Base-by-base conservation (phyloP, 2,113 vertebrate genomes). In the Hippopotamus amphibius region DNA sequence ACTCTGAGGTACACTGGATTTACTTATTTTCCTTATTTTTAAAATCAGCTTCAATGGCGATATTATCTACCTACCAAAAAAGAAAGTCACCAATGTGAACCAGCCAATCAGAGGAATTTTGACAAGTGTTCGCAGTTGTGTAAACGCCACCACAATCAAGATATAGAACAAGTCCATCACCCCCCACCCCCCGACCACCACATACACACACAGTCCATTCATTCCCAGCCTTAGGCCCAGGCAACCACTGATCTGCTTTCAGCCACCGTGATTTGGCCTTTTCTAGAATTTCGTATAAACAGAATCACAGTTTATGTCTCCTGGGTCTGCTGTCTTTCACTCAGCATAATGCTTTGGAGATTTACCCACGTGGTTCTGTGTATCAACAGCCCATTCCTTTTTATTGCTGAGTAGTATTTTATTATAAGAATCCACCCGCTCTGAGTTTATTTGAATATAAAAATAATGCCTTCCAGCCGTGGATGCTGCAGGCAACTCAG, bases 301-400 rank as follows among this genome's bases (percentile, higher is more conserved):
- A 17, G 63, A 19, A 11, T 8, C 19, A 0, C 0, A 0, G 55
- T 46, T 41, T 46, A 41, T 53, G 41, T 68, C 33, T n/a, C 6
- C 12, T 1, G 16, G 65, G 21, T 30, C 53, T 84, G 79, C 11
- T 2, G 9, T 48, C 26, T 3, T 57, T 41, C 22, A 6, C 28
- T 30, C 19, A 33, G 69, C 26, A 0, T 3, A 2, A 30, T 14
- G 71, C 83, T 28, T 66, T 85, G 30, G 37, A 8, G 3, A 28
- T 57, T 30, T 12, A 26, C 24, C 46, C 26, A 1, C 0, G 2
- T 9, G 66, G 15, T 9, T 48, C 21, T 6, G 1, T 0, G 4
- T 13, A 10, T 26, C 28, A 4, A 26, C 1, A 2, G 17, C 8
- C 0, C 0, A 0, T 4, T 22, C 43, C 17, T 94, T 14, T 87